These are phyloP conservation scores for Chiloscyllium punctatum DNA, from an alignment of 2,797 vertebrate species.

Conservation along the genomic window DNA sequence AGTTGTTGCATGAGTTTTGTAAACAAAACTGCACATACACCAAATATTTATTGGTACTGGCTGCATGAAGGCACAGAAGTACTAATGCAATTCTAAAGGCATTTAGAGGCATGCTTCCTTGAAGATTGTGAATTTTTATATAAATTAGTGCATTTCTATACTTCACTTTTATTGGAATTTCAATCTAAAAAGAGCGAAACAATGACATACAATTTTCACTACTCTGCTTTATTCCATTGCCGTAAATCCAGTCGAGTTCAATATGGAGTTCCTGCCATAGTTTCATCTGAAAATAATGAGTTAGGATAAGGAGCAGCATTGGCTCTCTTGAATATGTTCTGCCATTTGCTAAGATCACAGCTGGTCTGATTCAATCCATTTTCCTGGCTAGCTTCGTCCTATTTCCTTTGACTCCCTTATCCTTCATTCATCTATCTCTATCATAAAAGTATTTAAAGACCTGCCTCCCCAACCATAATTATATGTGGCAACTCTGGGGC, in stretches of 20 bases:
- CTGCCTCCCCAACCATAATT: too few species aligned
- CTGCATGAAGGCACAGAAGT: not conserved
- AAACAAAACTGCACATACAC: not conserved
- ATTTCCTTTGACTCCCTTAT: too few species aligned
- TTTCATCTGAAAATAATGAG: too few species aligned
- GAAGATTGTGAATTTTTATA: constrained; percentile 6
- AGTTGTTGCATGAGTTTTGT: not conserved
- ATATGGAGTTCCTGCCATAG: not conserved
- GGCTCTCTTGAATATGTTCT: too few species aligned
- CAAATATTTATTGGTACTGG: not conserved
- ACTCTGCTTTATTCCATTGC: not conserved
- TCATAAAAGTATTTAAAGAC: too few species aligned
- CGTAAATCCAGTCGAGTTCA: not conserved
- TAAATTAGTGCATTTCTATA: not conserved
- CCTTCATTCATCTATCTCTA: too few species aligned
- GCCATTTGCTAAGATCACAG: too few species aligned
- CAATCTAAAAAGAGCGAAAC: not conserved
- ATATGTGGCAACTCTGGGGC: too few species aligned
- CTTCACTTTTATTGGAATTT: not conserved
- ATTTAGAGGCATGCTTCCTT: not conserved
- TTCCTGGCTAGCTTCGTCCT: too few species aligned
- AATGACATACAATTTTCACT: not conserved
- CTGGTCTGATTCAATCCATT: too few species aligned
- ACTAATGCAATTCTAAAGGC: not conserved
- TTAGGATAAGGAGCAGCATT: too few species aligned